Evolutionary conservation across 2,113 vertebrate species (phyloP).

Genomic region (Jacana jacana): DNA sequence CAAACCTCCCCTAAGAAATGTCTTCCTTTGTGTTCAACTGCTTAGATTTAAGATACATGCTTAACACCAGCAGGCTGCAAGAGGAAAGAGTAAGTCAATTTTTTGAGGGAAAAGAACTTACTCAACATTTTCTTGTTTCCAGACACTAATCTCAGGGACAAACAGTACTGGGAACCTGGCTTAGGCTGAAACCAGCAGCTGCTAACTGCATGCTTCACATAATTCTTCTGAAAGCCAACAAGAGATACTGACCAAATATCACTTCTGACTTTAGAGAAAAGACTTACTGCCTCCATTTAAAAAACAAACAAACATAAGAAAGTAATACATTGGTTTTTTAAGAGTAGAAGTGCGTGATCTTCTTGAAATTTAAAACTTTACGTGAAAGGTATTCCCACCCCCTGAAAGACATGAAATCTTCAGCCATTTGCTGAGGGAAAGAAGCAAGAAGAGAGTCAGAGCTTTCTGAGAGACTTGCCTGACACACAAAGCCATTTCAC

Average conservation of each 20-base stretch:
- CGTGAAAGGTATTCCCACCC: accelerated
- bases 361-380: neutral
- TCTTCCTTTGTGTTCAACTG: neutral
- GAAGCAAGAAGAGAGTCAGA: neutral
- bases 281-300: neutral
- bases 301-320: neutral
- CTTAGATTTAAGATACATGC: neutral
- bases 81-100: neutral
- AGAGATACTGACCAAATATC: neutral
- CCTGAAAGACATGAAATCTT: neutral
- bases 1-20: neutral
- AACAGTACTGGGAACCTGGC: neutral
- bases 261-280: neutral
- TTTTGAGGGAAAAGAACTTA: neutral
- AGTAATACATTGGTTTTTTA: neutral
- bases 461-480: neutral
- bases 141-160: neutral
- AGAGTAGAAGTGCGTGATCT: neutral
- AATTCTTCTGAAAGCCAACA: neutral
- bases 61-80: neutral
- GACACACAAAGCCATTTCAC: neutral
- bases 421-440: neutral
- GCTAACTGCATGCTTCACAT: neutral
- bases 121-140: neutral
- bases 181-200: neutral